Percentiles rank a stretch among this genome's conserved stretches.
Conservation (phyloP, 2,797 vertebrate genomes). For the Vipera latastei region DNA sequence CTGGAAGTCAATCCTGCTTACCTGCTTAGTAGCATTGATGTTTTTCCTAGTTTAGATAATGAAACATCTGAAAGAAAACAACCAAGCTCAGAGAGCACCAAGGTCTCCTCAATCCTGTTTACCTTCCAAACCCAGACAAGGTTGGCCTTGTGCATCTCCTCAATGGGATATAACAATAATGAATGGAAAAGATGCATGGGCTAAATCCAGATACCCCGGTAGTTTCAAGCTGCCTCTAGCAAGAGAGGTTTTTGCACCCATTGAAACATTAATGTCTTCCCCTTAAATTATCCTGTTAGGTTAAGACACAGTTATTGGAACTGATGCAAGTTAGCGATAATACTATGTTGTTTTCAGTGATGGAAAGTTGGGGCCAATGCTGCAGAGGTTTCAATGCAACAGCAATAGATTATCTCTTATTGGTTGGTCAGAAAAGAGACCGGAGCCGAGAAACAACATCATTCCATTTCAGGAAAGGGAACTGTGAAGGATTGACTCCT, state of each 20-base stretch:
- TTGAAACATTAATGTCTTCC: neutral
- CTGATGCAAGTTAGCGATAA: neutral
- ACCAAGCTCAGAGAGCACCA: neutral
- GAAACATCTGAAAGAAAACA: neutral
- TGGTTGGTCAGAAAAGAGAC: neutral
- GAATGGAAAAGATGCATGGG: neutral
- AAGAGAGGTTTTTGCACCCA: neutral
- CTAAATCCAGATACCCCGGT: neutral
- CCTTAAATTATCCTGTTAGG: constrained; percentile 1
- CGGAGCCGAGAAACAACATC: neutral
- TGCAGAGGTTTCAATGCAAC: neutral
- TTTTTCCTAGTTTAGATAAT: neutral
- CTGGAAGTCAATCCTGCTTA: neutral
- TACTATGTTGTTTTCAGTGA: neutral
- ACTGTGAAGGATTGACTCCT: neutral
- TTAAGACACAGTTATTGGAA: neutral
- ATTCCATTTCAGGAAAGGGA: neutral
- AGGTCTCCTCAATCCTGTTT: neutral
- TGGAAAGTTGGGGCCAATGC: neutral
- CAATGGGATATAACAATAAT: neutral
- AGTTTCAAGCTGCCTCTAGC: neutral
- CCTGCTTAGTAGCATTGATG: neutral
- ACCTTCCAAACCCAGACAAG: neutral
- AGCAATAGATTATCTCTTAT: neutral
- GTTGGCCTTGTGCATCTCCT: neutral